A percentile compares a stretch with the other conserved stretches of the same genome.
phyloP scores from a whole-genome alignment of 2,888 invertebrate species.

The Torymus auratus region DNA sequence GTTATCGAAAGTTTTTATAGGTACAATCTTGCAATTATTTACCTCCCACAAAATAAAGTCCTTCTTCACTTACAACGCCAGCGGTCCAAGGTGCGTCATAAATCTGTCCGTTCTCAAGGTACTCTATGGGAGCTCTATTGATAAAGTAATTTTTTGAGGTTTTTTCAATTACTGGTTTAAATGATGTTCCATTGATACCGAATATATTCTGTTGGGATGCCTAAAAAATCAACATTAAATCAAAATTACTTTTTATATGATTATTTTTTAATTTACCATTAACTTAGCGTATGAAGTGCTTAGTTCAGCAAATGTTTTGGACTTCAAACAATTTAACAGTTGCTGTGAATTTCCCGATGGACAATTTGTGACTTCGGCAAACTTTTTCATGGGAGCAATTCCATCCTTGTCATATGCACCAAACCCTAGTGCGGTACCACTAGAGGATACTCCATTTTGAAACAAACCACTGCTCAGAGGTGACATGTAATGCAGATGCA shows the following conservation, averaged over 20 bases:
- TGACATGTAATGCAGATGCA: constrained; percentile 35
- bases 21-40: constrained; percentile 38
- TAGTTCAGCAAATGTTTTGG: neutral
- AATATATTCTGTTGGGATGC: neutral
- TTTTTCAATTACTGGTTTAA: constrained; percentile 2
- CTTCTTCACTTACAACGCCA: neutral
- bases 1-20: neutral
- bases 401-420: constrained; percentile 63
- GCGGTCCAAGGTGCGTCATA: neutral
- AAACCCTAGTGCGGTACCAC: constrained; percentile 72
- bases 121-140: neutral
- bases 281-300: neutral
- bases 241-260: neutral
- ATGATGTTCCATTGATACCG: neutral
- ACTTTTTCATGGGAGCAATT: constrained; percentile 77
- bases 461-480: constrained; percentile 13
- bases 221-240: neutral
- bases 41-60: neutral
- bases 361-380: constrained; percentile 78
- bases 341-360: no score
- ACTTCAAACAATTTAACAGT: neutral
- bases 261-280: neutral
- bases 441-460: constrained; percentile 24
- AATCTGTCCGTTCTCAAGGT: neutral
- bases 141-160: neutral